Conservation (phyloP, 2,113 vertebrate genomes). For the Rhabdornis inornatus region DNA sequence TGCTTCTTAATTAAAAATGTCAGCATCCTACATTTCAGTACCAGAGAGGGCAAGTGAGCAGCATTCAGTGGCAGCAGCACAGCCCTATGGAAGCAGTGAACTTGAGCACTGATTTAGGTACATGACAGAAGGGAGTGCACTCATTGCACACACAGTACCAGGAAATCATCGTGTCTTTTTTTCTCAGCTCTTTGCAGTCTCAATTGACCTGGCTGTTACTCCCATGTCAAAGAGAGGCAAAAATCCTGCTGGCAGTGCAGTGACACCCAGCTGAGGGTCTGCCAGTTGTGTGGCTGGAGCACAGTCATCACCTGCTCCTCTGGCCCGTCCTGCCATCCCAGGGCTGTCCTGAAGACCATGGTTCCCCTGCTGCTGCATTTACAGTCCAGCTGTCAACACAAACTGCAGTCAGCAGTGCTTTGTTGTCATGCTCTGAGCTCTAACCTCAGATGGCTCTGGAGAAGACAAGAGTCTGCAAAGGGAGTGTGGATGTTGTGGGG, state of each 20-base stretch:
- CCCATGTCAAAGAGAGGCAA: neutral
- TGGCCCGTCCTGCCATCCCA: neutral
- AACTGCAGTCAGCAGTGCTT: neutral
- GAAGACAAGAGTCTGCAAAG: neutral
- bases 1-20: neutral
- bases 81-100: neutral
- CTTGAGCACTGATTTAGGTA: neutral
- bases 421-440: neutral
- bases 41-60: neutral
- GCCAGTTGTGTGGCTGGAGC: neutral
- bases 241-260: neutral
- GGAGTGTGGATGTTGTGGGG: neutral
- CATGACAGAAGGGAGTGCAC: neutral
- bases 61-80: neutral
- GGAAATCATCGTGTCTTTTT: neutral
- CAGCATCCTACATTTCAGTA: neutral
- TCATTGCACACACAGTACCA: neutral
- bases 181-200: neutral
- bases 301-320: neutral
- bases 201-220: neutral
- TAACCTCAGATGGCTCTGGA: neutral
- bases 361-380: neutral
- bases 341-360: rapidly evolving
- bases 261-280: neutral
- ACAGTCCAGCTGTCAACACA: neutral